Percentiles rank a stretch among this genome's conserved stretches.
Conservation (phyloP, 2,888 invertebrate genomes). For the Amblyjoppa fuscipennis region DNA sequence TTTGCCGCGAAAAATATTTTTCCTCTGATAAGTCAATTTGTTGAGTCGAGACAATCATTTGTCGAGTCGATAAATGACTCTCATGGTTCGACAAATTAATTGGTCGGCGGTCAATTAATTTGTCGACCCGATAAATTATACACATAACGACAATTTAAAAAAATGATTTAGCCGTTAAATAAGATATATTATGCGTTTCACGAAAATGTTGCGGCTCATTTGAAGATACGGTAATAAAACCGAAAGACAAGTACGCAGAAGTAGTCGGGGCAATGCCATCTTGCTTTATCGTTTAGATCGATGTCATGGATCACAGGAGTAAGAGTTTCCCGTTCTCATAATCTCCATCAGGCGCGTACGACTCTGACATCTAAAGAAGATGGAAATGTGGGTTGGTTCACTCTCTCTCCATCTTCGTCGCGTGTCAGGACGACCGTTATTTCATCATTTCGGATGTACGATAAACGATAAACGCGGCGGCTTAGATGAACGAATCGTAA, state of each 20-base stretch:
- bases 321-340: slow-evolving; percentile 50
- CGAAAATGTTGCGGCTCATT: neutral
- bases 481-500: neutral
- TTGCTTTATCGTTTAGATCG: slow-evolving; percentile 26
- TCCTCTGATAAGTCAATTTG: neutral
- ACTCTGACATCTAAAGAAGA: neutral
- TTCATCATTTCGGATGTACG: neutral
- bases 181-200: neutral
- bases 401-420: neutral
- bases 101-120: neutral
- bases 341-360: neutral
- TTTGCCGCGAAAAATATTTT: neutral
- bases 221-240: neutral
- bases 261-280: neutral
- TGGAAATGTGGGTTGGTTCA: neutral
- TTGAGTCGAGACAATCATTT: no score
- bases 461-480: neutral
- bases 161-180: neutral
- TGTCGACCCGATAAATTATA: neutral
- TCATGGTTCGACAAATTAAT: neutral
- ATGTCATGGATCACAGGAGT: slow-evolving; percentile 43
- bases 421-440: neutral
- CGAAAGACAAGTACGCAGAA: neutral
- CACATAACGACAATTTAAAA: neutral
- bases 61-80: no score